Conservation (phyloP, 2,113 vertebrate genomes). For the Gymnorhina tibicen region DNA sequence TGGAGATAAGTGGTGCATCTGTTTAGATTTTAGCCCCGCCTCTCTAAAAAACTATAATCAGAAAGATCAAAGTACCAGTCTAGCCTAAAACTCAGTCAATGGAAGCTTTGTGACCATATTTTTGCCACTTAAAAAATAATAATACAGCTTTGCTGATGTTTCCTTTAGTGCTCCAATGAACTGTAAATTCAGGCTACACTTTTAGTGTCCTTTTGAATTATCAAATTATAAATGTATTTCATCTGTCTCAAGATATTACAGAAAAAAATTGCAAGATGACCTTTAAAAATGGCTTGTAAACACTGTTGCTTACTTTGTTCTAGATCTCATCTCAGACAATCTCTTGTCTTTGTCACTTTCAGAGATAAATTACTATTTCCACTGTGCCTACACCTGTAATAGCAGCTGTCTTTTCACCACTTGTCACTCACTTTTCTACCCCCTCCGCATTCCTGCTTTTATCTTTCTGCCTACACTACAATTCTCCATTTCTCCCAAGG, state of each 20-base stretch:
- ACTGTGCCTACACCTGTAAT: not conserved
- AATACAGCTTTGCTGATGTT: not conserved
- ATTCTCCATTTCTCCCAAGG: not conserved
- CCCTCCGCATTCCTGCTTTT: not conserved
- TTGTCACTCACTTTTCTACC: not conserved
- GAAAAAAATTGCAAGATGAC: constrained; percentile 8
- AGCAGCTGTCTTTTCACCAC: constrained; percentile 8
- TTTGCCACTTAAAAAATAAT: not conserved
- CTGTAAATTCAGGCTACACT: not conserved
- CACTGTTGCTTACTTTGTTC: not conserved
- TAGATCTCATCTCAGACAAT: not conserved
- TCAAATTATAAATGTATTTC: constrained; percentile 12
- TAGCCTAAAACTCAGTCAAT: not conserved
- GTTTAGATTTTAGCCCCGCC: not conserved
- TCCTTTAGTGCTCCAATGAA: not conserved
- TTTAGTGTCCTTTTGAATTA: not conserved
- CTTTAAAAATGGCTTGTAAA: constrained; percentile 26
- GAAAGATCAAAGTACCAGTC: not conserved
- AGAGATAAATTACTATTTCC: constrained; percentile 6
- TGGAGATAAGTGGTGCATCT: not conserved
- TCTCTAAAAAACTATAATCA: constrained; percentile 6
- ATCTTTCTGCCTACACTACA: not conserved
- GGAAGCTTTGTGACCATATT: not conserved
- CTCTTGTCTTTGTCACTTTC: not conserved
- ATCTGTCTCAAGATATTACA: not conserved